Conservation (phyloP, 2,888 invertebrate species). For the Serripes groenlandicus region DNA sequence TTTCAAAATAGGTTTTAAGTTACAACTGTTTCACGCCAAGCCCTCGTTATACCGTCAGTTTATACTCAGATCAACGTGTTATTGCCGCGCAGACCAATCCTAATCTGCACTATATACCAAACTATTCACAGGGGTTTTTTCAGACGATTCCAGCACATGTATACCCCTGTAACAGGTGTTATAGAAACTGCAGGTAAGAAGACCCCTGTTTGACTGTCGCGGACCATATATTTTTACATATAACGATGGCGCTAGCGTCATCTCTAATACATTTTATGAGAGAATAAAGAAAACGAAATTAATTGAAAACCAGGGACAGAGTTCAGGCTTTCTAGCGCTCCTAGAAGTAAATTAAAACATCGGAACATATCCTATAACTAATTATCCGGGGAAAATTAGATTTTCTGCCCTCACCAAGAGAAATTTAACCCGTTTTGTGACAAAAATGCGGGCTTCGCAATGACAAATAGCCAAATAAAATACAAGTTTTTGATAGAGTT, state of each 20-base stretch:
- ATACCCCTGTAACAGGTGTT: no score
- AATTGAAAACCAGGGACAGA: constrained; percentile 55
- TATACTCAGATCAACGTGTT: neutral
- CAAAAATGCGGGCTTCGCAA: constrained; percentile 66
- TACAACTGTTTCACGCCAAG: no score
- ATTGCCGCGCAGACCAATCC: neutral
- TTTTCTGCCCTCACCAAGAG: constrained; percentile 56
- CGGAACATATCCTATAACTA: constrained; percentile 64
- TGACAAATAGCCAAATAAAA: constrained; percentile 70
- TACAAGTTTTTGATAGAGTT: constrained; percentile 56
- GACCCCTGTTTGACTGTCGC: no score
- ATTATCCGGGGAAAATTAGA: constrained; percentile 69
- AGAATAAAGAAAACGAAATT: constrained; percentile 66
- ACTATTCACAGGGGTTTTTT: no score
- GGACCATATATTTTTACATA: constrained; percentile 18
- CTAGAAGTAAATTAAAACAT: constrained; percentile 61
- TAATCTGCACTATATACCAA: neutral
- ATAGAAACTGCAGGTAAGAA: no score
- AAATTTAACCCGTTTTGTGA: constrained; percentile 63
- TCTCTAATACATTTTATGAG: constrained; percentile 64
- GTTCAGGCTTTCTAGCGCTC: constrained; percentile 25
- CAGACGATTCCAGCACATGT: no score
- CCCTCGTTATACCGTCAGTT: no score
- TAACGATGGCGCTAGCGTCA: constrained; percentile 11
- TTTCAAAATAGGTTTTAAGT: no score